These are phyloP conservation scores for Sparidentex hasta DNA, from an alignment of 2,797 vertebrate species.

Conservation along the genomic window DNA sequence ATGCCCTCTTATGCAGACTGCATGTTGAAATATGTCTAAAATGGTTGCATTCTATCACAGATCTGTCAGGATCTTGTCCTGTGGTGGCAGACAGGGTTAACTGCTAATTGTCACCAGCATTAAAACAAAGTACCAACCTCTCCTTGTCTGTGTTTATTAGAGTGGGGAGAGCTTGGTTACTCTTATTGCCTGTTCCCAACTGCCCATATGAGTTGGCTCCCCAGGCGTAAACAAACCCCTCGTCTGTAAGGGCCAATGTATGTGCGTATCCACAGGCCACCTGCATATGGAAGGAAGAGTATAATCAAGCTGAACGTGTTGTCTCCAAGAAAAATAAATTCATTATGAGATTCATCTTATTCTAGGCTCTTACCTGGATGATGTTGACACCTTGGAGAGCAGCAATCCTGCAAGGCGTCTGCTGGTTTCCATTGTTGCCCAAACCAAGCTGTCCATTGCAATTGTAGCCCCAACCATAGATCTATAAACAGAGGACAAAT, in stretches of 20 bases:
- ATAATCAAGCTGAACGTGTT: neutral
- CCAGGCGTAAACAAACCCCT: constrained; percentile 96
- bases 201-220: constrained; percentile 98
- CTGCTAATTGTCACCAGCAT: neutral
- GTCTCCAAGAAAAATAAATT: neutral
- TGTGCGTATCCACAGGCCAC: constrained; percentile 98
- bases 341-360: neutral
- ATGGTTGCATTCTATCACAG: neutral
- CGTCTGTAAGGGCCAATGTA: constrained; percentile 95
- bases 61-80: constrained; percentile 12
- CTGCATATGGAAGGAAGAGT: constrained; percentile 73
- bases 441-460: constrained; percentile 97
- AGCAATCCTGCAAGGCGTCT: constrained; percentile 94
- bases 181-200: constrained; percentile 97
- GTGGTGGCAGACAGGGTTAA: neutral
- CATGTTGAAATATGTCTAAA: neutral
- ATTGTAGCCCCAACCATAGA: constrained; percentile 99
- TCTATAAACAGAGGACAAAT: constrained; percentile 77
- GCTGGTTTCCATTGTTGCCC: constrained; percentile 96
- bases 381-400: constrained; percentile 93
- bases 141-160: constrained; percentile 94
- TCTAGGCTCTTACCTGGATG: constrained; percentile 87
- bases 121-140: constrained; percentile 85
- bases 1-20: neutral
- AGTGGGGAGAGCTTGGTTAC: constrained; percentile 94